A percentile compares a stretch with the other conserved stretches of the same genome.
Conservation (phyloP, 2,888 invertebrate species). For the Trissolcus japonicus region DNA sequence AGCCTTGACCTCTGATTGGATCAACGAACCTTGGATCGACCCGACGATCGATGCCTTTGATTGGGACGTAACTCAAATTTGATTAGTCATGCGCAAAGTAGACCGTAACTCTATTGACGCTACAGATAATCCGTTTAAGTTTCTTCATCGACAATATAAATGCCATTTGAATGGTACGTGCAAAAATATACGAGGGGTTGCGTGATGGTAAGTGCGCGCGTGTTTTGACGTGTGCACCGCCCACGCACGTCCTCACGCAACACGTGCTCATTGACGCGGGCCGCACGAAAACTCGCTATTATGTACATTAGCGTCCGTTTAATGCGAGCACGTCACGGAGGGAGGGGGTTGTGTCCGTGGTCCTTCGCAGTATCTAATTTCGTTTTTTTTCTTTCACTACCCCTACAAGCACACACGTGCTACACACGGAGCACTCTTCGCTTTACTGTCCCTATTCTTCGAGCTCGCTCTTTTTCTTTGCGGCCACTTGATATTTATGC, state of each 20-base stretch:
- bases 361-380: conserved; percentile 55
- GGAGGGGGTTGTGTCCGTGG: conserved; percentile 22
- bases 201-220: conserved; percentile 53
- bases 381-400: conserved; percentile 39
- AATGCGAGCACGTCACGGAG: conserved; percentile 59
- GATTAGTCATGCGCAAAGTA: conserved; percentile 26
- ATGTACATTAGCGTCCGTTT: conserved; percentile 73
- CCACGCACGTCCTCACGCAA: conserved; percentile 68
- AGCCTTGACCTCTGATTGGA: conserved; percentile 25
- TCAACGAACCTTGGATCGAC: conserved; percentile 2
- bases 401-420: conserved; percentile 42
- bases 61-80: conserved; percentile 33
- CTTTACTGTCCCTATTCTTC: conserved; percentile 4
- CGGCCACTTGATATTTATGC: conserved; percentile 50
- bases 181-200: conserved; percentile 51
- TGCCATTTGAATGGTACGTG: conserved; percentile 39
- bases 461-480: conserved; percentile 32
- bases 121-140: conserved; percentile 45
- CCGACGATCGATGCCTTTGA: conserved; percentile 10
- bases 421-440: conserved; percentile 28
- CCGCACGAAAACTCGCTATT: conserved; percentile 72
- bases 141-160: conserved; percentile 33
- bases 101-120: conserved; percentile 31
- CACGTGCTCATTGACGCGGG: conserved; percentile 61
- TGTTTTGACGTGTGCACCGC: conserved; percentile 72